Conservation (phyloP, 1,140 invertebrate species). For the Zaprionus ornatus region DNA sequence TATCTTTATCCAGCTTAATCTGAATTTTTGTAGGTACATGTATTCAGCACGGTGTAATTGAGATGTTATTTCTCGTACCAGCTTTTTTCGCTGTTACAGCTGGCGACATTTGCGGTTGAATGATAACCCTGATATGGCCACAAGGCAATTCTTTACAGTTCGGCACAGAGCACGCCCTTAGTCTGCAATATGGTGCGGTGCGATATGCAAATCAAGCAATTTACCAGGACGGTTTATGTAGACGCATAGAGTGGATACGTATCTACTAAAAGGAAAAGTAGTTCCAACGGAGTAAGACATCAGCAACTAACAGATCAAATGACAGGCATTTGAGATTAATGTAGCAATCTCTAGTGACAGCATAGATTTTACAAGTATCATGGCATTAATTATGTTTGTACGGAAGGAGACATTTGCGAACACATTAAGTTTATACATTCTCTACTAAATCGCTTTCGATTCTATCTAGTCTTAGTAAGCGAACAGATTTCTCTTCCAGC, state of each 20-base stretch:
- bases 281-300: no score
- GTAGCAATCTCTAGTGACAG: no score
- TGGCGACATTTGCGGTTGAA: constrained; percentile 34
- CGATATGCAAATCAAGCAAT: constrained; percentile 35
- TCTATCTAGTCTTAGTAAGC: no score
- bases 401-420: no score
- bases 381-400: no score
- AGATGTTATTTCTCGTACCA: constrained; percentile 40
- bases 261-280: background rate
- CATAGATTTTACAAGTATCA: no score
- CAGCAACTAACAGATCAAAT: no score
- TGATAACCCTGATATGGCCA: constrained; percentile 36
- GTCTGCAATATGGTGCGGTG: background rate
- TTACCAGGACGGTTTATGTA: background rate
- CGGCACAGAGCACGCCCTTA: background rate
- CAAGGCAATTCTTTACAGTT: constrained; percentile 12
- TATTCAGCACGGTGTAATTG: constrained; percentile 31
- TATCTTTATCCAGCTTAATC: constrained; percentile 5
- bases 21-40: constrained; percentile 5
- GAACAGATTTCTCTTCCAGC: no score
- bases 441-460: no score
- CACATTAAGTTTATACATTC: no score
- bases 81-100: background rate
- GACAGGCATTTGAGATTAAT: no score
- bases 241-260: background rate